Evolutionary conservation across 1,140 invertebrate species (phyloP), one percentile per base, ranked within the genome.

Genomic region (Trypoxylus dichotomus): DNA sequence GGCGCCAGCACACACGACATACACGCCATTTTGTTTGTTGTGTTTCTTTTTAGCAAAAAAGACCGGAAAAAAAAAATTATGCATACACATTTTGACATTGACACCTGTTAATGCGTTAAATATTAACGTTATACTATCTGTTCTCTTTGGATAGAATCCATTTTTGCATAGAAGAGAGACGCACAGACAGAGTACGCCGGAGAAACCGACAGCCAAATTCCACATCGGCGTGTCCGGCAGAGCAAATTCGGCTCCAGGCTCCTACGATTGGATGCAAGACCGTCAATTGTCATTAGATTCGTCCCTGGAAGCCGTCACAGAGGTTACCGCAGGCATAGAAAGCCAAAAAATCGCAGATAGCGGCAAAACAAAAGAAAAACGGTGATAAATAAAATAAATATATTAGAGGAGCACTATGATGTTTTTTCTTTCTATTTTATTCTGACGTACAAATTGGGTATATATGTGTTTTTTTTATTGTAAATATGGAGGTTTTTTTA

Each of bases 181-280:
- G 7, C 82, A 83, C 10, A 60, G 82, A 41, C 81, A 80, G 32
- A 76, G 79, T 11, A 37, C 76, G 1, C 73, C 74, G 10, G 74
- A 79, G 32, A 75, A 71, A n/a, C 47, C 29, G 5, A 43, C 37
- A 8, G 25, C 37, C 80, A 80, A 78, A 63, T 80, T 82, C 73
- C 83, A 84, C 75, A 82, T 86, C 8, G 83, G 84, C 68, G 85
- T 87, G 76, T 87, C 90, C n/a, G 91, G 91, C 19, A 87, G 92
- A 74, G 93, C 93, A 41, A 92, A 93, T 83, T 94, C 93, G 11
- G 93, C 93, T 24, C 93, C 93, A n/a, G 91, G 91, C 58, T 90
- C 91, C n/a, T 94, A 92, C 83, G 87, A 91, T 77, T 90, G 89
- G 86, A 71, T 81, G 5, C 60, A 68, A 13, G 84, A 86, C 29